phyloP scores from a whole-genome alignment of 2,888 invertebrate genomes.

The Catonia carolina region DNA sequence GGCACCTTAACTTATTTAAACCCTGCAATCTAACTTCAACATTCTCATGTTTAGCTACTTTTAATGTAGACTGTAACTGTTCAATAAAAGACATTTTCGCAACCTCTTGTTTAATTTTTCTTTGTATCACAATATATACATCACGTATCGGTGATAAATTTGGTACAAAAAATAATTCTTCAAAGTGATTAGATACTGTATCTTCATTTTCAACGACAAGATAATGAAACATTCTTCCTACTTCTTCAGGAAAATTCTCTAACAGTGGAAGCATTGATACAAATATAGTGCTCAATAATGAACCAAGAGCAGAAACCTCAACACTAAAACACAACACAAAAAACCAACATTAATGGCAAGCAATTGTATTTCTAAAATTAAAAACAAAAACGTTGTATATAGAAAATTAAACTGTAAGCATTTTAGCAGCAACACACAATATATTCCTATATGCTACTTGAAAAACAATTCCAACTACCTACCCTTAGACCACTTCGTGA shows the following conservation, averaged over 20 bases:
- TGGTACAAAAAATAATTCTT: conserved; percentile 76
- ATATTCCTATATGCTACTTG: no score
- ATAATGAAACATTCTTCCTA: conserved; percentile 70
- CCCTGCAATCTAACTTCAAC: conserved; percentile 70
- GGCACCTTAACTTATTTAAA: conserved; percentile 59
- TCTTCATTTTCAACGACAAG: conserved; percentile 66
- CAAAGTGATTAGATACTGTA: conserved; percentile 58
- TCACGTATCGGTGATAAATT: conserved; percentile 41
- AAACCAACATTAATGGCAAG: no score
- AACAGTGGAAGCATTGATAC: conserved; percentile 71
- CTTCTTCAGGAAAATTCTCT: conserved; percentile 59
- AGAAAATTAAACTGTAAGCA: neutral
- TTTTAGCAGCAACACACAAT: no score
- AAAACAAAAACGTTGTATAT: no score
- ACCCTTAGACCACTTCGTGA: no score
- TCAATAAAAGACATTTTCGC: conserved; percentile 15
- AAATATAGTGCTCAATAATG: conserved; percentile 74
- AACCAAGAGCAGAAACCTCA: conserved; percentile 63
- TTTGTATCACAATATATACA: conserved; percentile 16
- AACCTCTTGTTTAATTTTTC: conserved; percentile 8
- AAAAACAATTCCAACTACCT: no score
- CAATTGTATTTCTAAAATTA: no score
- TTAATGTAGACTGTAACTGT: conserved; percentile 17
- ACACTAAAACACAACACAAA: conserved; percentile 48
- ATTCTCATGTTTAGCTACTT: conserved; percentile 58